These are phyloP conservation scores for Ceratina japonica DNA, from an alignment of 1,140 invertebrate genomes.

Conservation along the genomic window DNA sequence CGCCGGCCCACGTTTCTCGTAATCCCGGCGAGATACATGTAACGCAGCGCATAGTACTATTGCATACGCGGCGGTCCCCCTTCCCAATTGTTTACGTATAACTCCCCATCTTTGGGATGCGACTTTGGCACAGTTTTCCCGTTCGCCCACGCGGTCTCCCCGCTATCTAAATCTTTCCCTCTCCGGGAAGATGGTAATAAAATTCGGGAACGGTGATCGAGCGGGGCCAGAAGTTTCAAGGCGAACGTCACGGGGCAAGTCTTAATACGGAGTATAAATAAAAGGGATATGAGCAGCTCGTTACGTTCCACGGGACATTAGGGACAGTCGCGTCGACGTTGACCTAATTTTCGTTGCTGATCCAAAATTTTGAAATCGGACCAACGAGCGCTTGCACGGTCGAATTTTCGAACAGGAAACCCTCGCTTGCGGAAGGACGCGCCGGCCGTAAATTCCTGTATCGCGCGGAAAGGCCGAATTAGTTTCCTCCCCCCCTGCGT, in stretches of 20 bases:
- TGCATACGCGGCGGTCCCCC: background rate
- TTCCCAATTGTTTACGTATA: background rate
- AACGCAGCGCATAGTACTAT: background rate
- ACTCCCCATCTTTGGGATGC: background rate
- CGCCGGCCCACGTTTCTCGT: no score
- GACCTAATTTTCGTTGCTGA: background rate
- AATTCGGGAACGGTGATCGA: no score
- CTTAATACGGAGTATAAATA: no score
- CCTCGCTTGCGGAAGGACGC: background rate
- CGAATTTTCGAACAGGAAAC: background rate
- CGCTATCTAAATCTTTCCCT: no score
- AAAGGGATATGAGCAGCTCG: background rate
- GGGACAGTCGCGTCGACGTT: background rate
- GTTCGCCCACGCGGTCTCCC: background rate
- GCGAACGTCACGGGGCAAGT: background rate
- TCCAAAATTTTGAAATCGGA: conserved; percentile 5
- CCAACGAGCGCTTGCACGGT: background rate
- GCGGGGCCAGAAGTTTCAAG: background rate
- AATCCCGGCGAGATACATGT: background rate
- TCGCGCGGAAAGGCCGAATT: conserved; percentile 12
- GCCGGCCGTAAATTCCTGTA: conserved; percentile 22
- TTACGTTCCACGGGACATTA: background rate
- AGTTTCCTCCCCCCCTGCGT: background rate
- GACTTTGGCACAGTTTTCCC: conserved; percentile 23
- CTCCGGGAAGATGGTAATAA: no score